Conservation (phyloP, 2,113 vertebrate species). For the Nestor notabilis region DNA sequence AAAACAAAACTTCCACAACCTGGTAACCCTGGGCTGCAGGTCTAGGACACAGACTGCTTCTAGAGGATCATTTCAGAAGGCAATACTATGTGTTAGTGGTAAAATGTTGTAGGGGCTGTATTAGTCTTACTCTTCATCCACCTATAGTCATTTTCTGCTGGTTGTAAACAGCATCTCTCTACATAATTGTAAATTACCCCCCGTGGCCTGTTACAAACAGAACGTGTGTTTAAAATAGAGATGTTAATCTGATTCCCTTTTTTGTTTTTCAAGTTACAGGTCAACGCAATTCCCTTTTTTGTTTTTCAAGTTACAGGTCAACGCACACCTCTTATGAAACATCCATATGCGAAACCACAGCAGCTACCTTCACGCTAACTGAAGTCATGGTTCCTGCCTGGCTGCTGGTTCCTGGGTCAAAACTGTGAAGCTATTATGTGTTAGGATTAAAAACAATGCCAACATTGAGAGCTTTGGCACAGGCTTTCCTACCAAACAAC, state of each 20-base stretch:
- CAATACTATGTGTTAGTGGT: background rate
- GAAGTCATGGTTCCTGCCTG: background rate
- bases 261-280: background rate
- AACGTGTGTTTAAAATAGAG: background rate
- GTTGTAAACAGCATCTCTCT: background rate
- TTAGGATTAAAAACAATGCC: background rate
- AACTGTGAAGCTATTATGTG: background rate
- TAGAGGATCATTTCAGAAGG: background rate
- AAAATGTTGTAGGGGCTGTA: background rate
- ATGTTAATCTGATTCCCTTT: background rate
- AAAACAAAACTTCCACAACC: fast-evolving
- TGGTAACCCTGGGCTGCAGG: background rate
- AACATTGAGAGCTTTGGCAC: background rate
- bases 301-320: background rate
- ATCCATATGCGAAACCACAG: background rate
- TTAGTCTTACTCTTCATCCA: background rate
- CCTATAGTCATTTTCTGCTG: constrained; percentile 10
- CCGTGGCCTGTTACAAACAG: background rate
- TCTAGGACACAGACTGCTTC: background rate
- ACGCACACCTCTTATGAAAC: background rate
- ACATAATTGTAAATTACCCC: background rate
- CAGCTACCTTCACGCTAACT: background rate
- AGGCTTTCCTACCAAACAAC: background rate
- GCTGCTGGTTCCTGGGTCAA: background rate
- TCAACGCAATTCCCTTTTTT: background rate